Conservation (phyloP, 2,888 invertebrate species). For the Drosophila maculinotata region DNA sequence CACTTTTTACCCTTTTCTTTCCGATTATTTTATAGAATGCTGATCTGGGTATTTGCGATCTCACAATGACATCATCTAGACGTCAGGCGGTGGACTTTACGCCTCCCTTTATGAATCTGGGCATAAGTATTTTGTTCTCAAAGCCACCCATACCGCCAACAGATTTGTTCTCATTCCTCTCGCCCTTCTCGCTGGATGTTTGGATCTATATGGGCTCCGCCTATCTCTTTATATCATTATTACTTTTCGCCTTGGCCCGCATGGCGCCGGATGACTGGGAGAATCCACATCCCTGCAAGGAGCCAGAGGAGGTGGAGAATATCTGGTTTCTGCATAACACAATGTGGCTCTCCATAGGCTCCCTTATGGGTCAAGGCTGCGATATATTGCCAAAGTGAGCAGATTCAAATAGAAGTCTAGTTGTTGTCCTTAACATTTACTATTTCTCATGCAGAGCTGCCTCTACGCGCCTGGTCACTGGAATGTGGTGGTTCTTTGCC, state of each 20-base stretch:
- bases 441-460: conserved; percentile 88
- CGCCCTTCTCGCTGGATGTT: conserved; percentile 94
- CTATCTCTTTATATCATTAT: conserved; percentile 93
- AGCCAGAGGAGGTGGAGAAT: conserved; percentile 94
- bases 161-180: conserved; percentile 95
- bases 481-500: conserved; percentile 97
- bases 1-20: not conserved
- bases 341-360: conserved; percentile 96
- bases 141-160: conserved; percentile 91
- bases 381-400: conserved; percentile 95
- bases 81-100: conserved; percentile 96
- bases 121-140: conserved; percentile 95
- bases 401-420: not conserved
- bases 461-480: conserved; percentile 94
- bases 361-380: conserved; percentile 96
- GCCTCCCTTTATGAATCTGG: conserved; percentile 98
- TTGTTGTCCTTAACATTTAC: too few species aligned
- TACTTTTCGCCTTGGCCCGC: conserved; percentile 92
- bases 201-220: conserved; percentile 97
- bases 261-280: conserved; percentile 97
- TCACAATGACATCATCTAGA: conserved; percentile 97
- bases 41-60: conserved; percentile 97
- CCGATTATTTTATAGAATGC: conserved; percentile 89
- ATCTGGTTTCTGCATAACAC: conserved; percentile 94
- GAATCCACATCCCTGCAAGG: conserved; percentile 96